phyloP scores from a whole-genome alignment of 2,888 invertebrate species.

The Venusia cambrica region DNA sequence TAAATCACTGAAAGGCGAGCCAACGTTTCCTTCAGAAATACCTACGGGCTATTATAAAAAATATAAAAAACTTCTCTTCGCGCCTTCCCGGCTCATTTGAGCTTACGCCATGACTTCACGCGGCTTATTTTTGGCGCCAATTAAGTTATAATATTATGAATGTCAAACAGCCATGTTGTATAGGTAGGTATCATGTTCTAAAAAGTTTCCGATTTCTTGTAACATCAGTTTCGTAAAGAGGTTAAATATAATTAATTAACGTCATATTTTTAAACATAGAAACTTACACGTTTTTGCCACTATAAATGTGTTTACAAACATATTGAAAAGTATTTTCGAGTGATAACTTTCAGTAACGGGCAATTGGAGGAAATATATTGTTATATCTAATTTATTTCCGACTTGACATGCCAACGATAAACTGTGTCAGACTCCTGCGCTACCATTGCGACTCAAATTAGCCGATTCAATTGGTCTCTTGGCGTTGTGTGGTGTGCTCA shows the following conservation, averaged over 20 bases:
- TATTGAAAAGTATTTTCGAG: slow-evolving; percentile 28
- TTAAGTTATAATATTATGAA: slow-evolving; percentile 46
- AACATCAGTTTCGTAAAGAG: no score
- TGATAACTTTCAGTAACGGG: slow-evolving; percentile 45
- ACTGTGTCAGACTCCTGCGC: slow-evolving; percentile 40
- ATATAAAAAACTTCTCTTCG: slow-evolving; percentile 48
- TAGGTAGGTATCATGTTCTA: slow-evolving; percentile 17
- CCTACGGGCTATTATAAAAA: slow-evolving; percentile 43
- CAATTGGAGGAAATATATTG: slow-evolving; percentile 36
- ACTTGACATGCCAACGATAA: slow-evolving; percentile 55
- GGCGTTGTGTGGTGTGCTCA: slow-evolving; percentile 48
- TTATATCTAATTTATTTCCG: slow-evolving; percentile 58
- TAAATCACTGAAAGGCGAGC: slow-evolving; percentile 53
- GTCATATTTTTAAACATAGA: no score
- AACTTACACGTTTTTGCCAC: no score
- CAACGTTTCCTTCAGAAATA: slow-evolving; percentile 34
- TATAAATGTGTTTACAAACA: no score
- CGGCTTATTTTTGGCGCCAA: slow-evolving; percentile 58
- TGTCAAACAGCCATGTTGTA: slow-evolving; percentile 22
- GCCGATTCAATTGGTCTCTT: slow-evolving; percentile 64
- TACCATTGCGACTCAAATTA: slow-evolving; percentile 61
- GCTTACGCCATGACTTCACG: slow-evolving; percentile 47
- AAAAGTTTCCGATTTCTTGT: slow-evolving; percentile 10
- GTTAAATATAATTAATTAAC: no score
- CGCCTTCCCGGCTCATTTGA: slow-evolving; percentile 68